Evolutionary conservation across 2,797 vertebrate species (phyloP).

Genomic region (Paedocypris micromegethes): DNA sequence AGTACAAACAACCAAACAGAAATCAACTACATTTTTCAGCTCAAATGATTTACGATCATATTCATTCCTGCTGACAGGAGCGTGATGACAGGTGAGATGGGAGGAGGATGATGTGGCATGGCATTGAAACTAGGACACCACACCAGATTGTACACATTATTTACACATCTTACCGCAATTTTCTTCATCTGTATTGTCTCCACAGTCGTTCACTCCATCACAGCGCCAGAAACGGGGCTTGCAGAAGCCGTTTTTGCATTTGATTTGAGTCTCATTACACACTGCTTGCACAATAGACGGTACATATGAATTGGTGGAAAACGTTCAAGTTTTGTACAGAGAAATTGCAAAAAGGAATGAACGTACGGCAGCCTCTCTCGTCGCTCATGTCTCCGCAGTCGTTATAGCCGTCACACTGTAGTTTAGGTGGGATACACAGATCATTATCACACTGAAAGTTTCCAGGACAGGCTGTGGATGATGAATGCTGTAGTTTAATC

Average conservation of each 20-base stretch:
- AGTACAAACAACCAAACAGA: background rate
- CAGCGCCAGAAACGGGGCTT: constrained; percentile 82
- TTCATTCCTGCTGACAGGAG: too few species aligned
- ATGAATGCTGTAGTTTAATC: background rate
- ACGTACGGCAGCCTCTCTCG: constrained; percentile 78
- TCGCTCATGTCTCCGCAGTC: constrained; percentile 85
- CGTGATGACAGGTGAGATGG: too few species aligned
- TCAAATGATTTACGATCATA: background rate
- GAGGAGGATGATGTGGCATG: too few species aligned
- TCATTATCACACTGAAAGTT: constrained; percentile 77
- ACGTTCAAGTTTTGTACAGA: too few species aligned
- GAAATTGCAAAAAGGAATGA: background rate
- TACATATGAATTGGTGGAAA: too few species aligned
- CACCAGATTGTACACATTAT: too few species aligned
- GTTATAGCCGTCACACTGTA: constrained; percentile 81
- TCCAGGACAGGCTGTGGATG: constrained; percentile 77
- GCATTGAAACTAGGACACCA: too few species aligned
- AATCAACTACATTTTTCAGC: background rate
- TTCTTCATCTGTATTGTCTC: constrained; percentile 79
- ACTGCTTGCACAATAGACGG: background rate
- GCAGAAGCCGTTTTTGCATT: constrained; percentile 75
- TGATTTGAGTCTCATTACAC: constrained; percentile 69
- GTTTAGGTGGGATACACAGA: constrained; percentile 66
- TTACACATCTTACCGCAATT: constrained; percentile 70
- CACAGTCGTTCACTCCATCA: constrained; percentile 79